Evolutionary conservation across 2,888 invertebrate genomes (phyloP), one percentile per base, ranked within the genome.

Genomic region (Acleris holmiana): DNA sequence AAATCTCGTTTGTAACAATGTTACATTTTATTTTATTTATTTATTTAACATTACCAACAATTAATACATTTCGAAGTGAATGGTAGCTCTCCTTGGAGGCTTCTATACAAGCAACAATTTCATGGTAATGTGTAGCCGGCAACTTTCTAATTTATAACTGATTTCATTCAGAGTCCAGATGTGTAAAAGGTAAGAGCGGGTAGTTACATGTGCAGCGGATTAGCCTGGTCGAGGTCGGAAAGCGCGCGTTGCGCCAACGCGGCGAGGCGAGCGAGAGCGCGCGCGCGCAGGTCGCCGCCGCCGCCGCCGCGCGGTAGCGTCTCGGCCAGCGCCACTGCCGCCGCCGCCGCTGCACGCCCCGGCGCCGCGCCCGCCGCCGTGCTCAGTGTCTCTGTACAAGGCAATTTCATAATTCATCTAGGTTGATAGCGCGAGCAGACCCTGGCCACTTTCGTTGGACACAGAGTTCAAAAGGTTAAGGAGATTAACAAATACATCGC

Each of bases 231-330:
- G 65, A 89, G 83, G 25, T 88, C 75, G 55, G 80, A 64, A 66
- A 89, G 81, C 49, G 89, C 89, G 67, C 82, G 83, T 57, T 78
- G 73, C 69, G 93, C 93, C 69, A 93, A 87, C 70, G 84, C 84
- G 67, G 86, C 88, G 64, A 85, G 84, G 47, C 86, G 82, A 60
- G 76, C 76, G 72, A 91, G 83, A 54, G 90, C 89, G 68, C 70
- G 72, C 71, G 79, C 76, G 55, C 89, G 88, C 74, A 90, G 82
- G 70, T 73, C 72, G 80, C 63, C 53, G 3, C 86, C 86, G 80
- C 63, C 53, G 2, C 86, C 86, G 76, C 75, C 69, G 71, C 85
- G 85, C 68, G 84, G 86, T 80, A 83, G 82, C 59, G 83, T 82
- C 78, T 69, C 82, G 51, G 78, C 75, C 62, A 82, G 83, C 71